Conservation (phyloP, 2,113 vertebrate genomes). For the Cephalopholis sonnerati region DNA sequence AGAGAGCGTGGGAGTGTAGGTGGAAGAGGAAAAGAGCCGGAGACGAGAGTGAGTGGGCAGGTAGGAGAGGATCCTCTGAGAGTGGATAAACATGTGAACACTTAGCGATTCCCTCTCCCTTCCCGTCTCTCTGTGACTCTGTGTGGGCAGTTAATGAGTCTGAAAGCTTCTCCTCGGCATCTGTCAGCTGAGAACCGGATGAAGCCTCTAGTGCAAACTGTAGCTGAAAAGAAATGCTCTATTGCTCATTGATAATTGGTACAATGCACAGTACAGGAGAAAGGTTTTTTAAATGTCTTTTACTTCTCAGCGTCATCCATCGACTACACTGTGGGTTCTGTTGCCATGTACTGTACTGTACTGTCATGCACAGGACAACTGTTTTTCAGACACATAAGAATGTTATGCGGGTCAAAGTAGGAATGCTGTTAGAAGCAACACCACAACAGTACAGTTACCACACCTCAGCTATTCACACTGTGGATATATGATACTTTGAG, state of each 20-base stretch:
- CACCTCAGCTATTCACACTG: background rate
- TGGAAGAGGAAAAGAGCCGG: slow-evolving; percentile 66
- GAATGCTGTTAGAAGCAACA: background rate
- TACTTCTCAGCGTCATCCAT: slow-evolving; percentile 16
- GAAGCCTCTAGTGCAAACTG: slow-evolving; percentile 52
- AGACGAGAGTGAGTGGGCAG: slow-evolving; percentile 73
- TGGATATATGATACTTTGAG: background rate
- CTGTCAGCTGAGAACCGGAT: slow-evolving; percentile 70
- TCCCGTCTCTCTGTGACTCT: slow-evolving; percentile 64
- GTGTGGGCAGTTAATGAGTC: slow-evolving; percentile 82
- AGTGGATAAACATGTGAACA: slow-evolving; percentile 79
- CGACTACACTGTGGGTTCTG: background rate
- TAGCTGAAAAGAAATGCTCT: slow-evolving; percentile 50
- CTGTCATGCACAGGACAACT: background rate
- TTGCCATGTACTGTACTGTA: background rate
- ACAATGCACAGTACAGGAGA: slow-evolving; percentile 27
- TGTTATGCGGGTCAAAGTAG: background rate
- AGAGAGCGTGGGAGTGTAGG: slow-evolving; percentile 63
- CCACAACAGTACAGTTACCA: background rate
- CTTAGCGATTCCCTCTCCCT: slow-evolving; percentile 64
- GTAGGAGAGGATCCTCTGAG: slow-evolving; percentile 70
- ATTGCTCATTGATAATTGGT: slow-evolving; percentile 67
- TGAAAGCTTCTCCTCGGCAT: slow-evolving; percentile 75
- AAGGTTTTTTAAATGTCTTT: background rate
- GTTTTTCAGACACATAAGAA: background rate